A percentile compares a stretch with the other conserved stretches of the same genome.
Conservation (phyloP, 1,140 invertebrate genomes). For the Tetramorium simillimum region DNA sequence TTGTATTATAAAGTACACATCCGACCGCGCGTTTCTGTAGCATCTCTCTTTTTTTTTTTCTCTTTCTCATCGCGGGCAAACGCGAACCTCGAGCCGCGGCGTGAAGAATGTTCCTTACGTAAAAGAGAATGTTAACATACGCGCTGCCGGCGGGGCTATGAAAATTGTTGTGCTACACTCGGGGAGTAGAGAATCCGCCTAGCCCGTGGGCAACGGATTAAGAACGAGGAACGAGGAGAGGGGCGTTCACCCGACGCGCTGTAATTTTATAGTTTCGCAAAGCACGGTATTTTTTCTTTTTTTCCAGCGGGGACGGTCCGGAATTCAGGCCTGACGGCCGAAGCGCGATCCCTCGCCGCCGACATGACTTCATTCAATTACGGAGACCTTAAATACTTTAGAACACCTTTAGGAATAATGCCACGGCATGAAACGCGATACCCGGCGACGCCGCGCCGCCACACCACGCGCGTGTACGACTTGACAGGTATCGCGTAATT, state of each 20-base stretch:
- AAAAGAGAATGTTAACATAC: background rate
- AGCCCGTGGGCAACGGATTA: background rate
- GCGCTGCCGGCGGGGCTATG: background rate
- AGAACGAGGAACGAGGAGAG: background rate
- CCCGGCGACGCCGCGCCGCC: slow-evolving; percentile 10
- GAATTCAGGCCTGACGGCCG: slow-evolving; percentile 10
- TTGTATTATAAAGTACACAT: background rate
- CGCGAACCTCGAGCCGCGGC: background rate
- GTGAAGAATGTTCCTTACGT: slow-evolving; percentile 26
- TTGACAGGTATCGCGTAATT: slow-evolving; percentile 72
- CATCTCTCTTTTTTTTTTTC: no score
- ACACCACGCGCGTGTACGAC: slow-evolving; percentile 30
- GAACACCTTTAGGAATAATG: slow-evolving; percentile 67
- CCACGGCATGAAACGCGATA: slow-evolving; percentile 36
- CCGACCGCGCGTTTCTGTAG: background rate
- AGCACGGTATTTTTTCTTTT: slow-evolving; percentile 49
- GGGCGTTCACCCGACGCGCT: slow-evolving; percentile 13
- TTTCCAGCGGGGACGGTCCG: background rate
- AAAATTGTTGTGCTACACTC: slow-evolving; percentile 29
- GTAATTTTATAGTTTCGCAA: slow-evolving; percentile 49
- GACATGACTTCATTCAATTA: slow-evolving; percentile 69
- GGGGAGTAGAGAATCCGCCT: background rate
- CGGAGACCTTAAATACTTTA: slow-evolving; percentile 63
- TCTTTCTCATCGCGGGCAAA: background rate
- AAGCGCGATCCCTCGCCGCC: slow-evolving; percentile 22